phyloP scores from a whole-genome alignment of 2,113 vertebrate species.

The Dasyurus viverrinus region DNA sequence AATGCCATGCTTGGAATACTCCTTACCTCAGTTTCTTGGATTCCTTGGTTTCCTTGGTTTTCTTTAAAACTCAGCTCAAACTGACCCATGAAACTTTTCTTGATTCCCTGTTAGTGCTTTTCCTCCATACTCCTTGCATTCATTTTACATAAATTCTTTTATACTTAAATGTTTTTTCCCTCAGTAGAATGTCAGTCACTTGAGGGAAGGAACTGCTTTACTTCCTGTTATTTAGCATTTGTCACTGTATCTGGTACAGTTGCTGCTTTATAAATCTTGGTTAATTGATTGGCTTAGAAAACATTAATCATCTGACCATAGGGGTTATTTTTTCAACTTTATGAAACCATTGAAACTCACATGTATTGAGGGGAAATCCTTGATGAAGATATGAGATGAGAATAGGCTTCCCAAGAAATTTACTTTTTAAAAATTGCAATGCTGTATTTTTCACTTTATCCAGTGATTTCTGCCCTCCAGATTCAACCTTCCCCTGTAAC shows the following conservation, averaged over 20 bases:
- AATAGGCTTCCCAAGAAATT: not conserved
- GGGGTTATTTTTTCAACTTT: not conserved
- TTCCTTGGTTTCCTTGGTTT: not conserved
- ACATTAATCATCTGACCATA: not conserved
- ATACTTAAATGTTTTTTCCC: not conserved
- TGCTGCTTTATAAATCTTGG: not conserved
- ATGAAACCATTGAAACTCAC: not conserved
- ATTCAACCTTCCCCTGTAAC: not conserved
- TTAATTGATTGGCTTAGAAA: not conserved
- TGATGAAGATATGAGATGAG: not conserved
- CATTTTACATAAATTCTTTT: not conserved
- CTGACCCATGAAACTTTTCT: not conserved
- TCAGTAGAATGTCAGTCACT: not conserved
- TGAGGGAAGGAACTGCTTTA: not conserved
- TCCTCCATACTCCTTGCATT: not conserved
- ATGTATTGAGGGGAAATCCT: not conserved
- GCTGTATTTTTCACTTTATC: not conserved
- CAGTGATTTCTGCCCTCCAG: not conserved
- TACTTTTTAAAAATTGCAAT: not conserved
- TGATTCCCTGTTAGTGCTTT: not conserved
- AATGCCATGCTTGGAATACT: not conserved
- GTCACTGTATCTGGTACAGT: not conserved
- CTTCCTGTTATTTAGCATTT: not conserved
- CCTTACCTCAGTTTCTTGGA: not conserved
- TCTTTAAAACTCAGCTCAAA: not conserved